Evolutionary conservation across 92 coral and sea anemone genomes (phyloP), one percentile per base, ranked within the genome.

Genomic region (Phenganax subtilis): DNA sequence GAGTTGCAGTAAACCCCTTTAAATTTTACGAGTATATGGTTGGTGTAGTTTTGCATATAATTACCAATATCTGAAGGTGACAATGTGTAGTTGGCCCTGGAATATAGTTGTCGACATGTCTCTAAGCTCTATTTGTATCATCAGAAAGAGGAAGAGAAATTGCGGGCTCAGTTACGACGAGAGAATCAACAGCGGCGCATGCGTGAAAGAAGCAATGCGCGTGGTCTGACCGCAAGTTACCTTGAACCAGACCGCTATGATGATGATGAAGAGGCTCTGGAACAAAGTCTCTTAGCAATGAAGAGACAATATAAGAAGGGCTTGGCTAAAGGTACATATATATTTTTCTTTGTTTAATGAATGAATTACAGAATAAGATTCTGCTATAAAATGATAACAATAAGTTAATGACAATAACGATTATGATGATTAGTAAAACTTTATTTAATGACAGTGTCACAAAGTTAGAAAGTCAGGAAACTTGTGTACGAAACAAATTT

Each of bases 91-190:
- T 59, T 20, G 25, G 65, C 16, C 4, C 16, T 59, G 27, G 65
- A 1, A 14, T 59, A 68, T 29, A 25, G 16, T 29, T 11, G 31
- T 9, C 30, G 17, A 5, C 25, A 16, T 29, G 51, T 14, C 59
- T 12, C 58, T 55, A 83, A 71, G 44, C 52, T 9, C 85, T 3
- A 12, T n/a, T 9, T 14, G 11, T 9, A 63, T 12, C 77, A 63
- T 79, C 20, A 94, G 98, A 94, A 91, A 94, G 98, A 94, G 57
- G 98, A 94, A 74, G 98, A 94, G 74, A 87, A 92, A 73, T 89
- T 94, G n/a, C 85, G 98, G 65, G 82, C 97, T 25, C 98, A 92
- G 84, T 76, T 94, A 72, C 98, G 98, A 8, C 87, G 91, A 60
- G 98, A 94, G 80, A 94, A 89, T 71, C 98, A 94, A 71, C 97